Percentiles rank a stretch among this genome's conserved stretches.
Evolutionary conservation across 2,113 vertebrate species (phyloP).

Genomic region (Dunckerocampus dactyliophorus): DNA sequence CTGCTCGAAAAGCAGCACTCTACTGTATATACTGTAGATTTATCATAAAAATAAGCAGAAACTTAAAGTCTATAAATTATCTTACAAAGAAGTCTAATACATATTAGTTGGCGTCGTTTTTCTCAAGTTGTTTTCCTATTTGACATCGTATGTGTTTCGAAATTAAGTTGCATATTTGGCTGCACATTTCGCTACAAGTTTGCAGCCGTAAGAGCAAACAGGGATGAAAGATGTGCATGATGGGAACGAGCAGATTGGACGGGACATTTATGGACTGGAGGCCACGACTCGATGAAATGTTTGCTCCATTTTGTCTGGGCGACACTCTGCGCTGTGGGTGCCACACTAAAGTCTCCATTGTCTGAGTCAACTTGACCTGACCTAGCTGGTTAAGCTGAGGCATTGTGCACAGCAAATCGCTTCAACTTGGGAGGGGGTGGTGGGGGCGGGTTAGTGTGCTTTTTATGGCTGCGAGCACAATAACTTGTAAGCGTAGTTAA

Average conservation of each 20-base stretch:
- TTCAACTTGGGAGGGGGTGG: constrained; percentile 74
- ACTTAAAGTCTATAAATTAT: no score
- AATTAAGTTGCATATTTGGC: no score
- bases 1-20: no score
- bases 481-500: constrained; percentile 73
- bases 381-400: constrained; percentile 79
- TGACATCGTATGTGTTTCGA: not conserved
- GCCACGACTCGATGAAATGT: constrained; percentile 67
- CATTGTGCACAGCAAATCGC: constrained; percentile 79
- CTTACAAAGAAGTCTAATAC: no score
- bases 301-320: constrained; percentile 69
- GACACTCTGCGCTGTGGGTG: constrained; percentile 68
- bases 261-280: constrained; percentile 63
- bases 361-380: constrained; percentile 81
- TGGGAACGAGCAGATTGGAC: constrained; percentile 34
- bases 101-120: not conserved
- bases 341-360: constrained; percentile 78
- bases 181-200: constrained; percentile 10
- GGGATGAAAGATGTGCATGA: constrained; percentile 40
- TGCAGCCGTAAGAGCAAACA: not conserved
- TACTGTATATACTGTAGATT: no score
- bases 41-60: no score
- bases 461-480: constrained; percentile 72
- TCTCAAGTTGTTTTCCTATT: not conserved
- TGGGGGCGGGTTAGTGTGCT: constrained; percentile 53